These are phyloP conservation scores for Thera britannica DNA, from an alignment of 2,888 invertebrate species.

Conservation along the genomic window DNA sequence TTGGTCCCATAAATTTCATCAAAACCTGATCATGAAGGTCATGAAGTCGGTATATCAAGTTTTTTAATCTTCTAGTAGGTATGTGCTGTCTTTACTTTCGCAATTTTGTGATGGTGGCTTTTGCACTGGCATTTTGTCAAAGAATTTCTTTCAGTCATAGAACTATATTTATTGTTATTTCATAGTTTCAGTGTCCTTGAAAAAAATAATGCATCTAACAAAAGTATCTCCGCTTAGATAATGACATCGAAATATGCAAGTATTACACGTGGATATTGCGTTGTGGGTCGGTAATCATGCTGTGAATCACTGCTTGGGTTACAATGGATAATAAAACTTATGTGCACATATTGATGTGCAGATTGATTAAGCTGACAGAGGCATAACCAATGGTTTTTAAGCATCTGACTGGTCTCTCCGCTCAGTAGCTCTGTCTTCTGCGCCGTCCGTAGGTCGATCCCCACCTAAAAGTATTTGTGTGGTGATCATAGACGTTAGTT, in stretches of 20 bases:
- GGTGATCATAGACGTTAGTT: too few relatives aligned
- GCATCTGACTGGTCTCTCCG: background rate
- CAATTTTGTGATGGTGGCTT: too few relatives aligned
- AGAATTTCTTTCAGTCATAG: too few relatives aligned
- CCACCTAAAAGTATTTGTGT: background rate
- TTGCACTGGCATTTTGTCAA: too few relatives aligned
- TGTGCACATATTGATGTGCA: conserved; percentile 10
- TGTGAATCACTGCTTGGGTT: conserved; percentile 29
- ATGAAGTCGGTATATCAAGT: too few relatives aligned
- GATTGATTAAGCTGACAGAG: conserved; percentile 11
- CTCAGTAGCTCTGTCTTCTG: too few relatives aligned
- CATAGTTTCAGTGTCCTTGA: background rate
- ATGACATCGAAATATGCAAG: conserved; percentile 25
- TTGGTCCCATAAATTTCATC: too few relatives aligned
- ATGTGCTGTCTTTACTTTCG: too few relatives aligned
- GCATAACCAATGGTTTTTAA: conserved; percentile 4
- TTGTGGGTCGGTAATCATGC: conserved; percentile 21
- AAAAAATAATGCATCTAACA: conserved; percentile 9
- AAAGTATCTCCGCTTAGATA: conserved; percentile 7
- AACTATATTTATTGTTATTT: too few relatives aligned
- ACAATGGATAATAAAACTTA: conserved; percentile 33
- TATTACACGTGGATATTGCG: conserved; percentile 27
- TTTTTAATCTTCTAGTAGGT: too few relatives aligned
- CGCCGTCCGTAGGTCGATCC: too few relatives aligned
- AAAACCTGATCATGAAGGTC: too few relatives aligned